Evolutionary conservation across 2,888 invertebrate species (phyloP).

Genomic region (Campaea margaritaria): DNA sequence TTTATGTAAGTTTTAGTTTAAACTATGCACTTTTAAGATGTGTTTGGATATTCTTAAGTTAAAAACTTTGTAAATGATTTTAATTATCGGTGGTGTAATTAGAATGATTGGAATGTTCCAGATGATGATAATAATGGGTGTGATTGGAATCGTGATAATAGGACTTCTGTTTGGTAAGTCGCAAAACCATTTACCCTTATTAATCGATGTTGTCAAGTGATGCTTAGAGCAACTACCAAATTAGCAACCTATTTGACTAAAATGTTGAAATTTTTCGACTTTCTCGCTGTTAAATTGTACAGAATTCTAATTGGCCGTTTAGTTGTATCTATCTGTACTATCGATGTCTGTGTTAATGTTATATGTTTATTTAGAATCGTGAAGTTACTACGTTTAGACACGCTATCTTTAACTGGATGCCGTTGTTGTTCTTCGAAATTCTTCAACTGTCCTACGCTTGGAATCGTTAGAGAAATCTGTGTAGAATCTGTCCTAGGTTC

Average conservation of each 20-base stretch:
- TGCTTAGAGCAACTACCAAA: constrained; percentile 17
- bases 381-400: constrained; percentile 22
- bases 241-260: constrained; percentile 5
- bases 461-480: constrained; percentile 23
- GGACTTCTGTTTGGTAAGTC: constrained; percentile 95
- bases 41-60: no score
- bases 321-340: constrained; percentile 22
- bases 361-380: constrained; percentile 4
- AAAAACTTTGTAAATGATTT: background rate
- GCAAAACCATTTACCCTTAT: constrained; percentile 43
- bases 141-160: constrained; percentile 92
- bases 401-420: constrained; percentile 50
- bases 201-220: constrained; percentile 55
- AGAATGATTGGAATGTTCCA: constrained; percentile 60
- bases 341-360: constrained; percentile 31
- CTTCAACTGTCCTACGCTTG: constrained; percentile 45
- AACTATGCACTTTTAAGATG: no score
- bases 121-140: constrained; percentile 97
- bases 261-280: background rate
- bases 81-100: background rate
- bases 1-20: no score
- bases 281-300: constrained; percentile 5
- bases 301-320: constrained; percentile 26
- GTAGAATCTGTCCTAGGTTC: constrained; percentile 28
- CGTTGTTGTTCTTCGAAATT: constrained; percentile 44